Evolutionary conservation across 1,140 invertebrate genomes (phyloP).

Genomic region (Odontomachus brunneus): DNA sequence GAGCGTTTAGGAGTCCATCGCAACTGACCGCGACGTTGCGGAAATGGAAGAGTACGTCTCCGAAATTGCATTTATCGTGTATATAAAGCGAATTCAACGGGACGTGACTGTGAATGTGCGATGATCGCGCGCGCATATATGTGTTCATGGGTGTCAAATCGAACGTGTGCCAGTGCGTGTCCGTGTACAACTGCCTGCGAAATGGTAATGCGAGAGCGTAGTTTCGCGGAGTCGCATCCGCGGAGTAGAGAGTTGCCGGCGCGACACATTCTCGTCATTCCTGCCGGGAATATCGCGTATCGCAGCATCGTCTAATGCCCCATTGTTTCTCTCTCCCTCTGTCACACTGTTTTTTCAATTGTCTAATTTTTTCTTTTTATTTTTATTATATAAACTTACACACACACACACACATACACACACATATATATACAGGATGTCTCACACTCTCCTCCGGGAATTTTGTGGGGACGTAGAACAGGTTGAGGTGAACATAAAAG

Average conservation of each 20-base stretch:
- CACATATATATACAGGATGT: too few relatives aligned
- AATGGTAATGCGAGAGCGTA: slow-evolving; percentile 62
- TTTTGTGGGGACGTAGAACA: too few relatives aligned
- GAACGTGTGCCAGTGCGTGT: too few relatives aligned
- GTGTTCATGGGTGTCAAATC: not conserved
- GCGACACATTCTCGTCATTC: slow-evolving; percentile 64
- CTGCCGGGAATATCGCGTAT: slow-evolving; percentile 59
- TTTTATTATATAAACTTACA: too few relatives aligned
- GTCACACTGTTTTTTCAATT: too few relatives aligned
- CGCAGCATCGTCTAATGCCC: not conserved
- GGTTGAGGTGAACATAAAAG: too few relatives aligned
- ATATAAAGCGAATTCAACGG: slow-evolving; percentile 26
- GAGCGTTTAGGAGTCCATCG: slow-evolving; percentile 54
- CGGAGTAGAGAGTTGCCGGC: slow-evolving; percentile 48
- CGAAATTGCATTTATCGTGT: slow-evolving; percentile 52
- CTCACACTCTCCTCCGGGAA: too few relatives aligned
- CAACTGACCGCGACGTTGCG: slow-evolving; percentile 42
- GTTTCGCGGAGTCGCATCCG: slow-evolving; percentile 28
- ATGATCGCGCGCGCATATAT: not conserved
- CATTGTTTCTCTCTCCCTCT: slow-evolving; percentile 6
- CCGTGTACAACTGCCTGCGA: slow-evolving; percentile 1
- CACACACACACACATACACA: too few relatives aligned
- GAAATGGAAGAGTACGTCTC: slow-evolving; percentile 55
- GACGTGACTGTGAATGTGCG: not conserved
- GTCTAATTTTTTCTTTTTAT: too few relatives aligned